Conservation (phyloP, 2,797 vertebrate genomes). For the Phyllotis vaccarum region DNA sequence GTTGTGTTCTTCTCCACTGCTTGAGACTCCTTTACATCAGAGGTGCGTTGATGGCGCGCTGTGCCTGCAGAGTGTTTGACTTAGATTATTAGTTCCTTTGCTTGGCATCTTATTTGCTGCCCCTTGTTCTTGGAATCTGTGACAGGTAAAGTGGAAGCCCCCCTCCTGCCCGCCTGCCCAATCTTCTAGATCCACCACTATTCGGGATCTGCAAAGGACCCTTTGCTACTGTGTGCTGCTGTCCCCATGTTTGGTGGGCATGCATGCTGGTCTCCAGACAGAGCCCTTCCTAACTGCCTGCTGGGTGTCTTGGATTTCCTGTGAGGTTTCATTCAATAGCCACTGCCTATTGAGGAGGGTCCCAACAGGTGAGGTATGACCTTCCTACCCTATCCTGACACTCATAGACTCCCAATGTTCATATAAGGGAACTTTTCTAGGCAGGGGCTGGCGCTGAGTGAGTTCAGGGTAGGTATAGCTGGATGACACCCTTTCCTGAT, state of each 20-base stretch:
- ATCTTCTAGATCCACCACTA: not conserved
- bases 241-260: not conserved
- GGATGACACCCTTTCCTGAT: not conserved
- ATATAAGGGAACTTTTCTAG: no score
- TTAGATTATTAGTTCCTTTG: not conserved
- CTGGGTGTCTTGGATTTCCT: not conserved
- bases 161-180: no score
- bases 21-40: not conserved
- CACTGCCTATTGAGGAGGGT: not conserved
- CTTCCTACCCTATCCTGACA: not conserved
- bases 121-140: not conserved
- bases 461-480: not conserved
- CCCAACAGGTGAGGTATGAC: not conserved
- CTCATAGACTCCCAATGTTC: not conserved
- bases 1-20: not conserved
- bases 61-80: not conserved
- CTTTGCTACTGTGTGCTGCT: not conserved
- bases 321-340: not conserved
- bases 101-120: not conserved
- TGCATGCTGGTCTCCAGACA: not conserved
- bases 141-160: not conserved
- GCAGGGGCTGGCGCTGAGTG: not conserved
- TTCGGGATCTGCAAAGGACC: not conserved
- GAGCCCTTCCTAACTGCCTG: not conserved
- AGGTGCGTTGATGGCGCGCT: not conserved